Base-by-base conservation (phyloP, 2,888 invertebrate species). In the Bedellia somnulentella region DNA sequence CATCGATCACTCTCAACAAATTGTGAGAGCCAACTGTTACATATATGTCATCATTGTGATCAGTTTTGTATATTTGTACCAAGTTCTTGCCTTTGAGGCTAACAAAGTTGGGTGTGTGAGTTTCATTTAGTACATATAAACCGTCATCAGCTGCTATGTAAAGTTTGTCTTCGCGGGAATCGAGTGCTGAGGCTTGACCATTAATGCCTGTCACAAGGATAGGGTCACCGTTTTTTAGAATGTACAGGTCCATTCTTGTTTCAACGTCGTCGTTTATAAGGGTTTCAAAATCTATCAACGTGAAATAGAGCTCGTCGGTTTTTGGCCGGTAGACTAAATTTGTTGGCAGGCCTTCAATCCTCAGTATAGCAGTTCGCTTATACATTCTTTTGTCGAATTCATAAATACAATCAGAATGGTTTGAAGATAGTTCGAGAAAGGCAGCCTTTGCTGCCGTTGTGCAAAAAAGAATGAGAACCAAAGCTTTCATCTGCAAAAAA, bases 191-290 rank as follows among this genome's bases (percentile, higher is more conserved):
- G 0, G 70, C 57, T 46, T 75, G 75, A 0, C 73, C 75, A 2
- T 59, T 59, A 0, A 73, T 38, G 30, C 61, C 58, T 5, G 62
- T 56, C 16, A 73, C 55, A 52, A 57, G 61, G 2, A 59, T 55
- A 1, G 64, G 57, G 35, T 47, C 46, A 13, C 59, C 56, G 9
- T 59, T 43, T 33, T 54, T 56, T 2, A 73, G 35, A 1, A 68
- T 35, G 14, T 70, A 73, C 35, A 73, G 73, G 18, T 71, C 73
- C 75, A 75, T 75, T 50, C 52, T 60, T 0, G 75, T 75, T 36
- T 73, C 70, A 2, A 64, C 50, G 3, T 64, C 46, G 12, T 73
- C 71, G n/a, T 68, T 45, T 39, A 67, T 60, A 13, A 73, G 38
- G 4, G 66, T 54, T 9, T 68, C 62, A 29, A 73, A 36, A 31